These are phyloP conservation scores for Cyprinodon tularosa DNA, from an alignment of 2,113 vertebrate species.

Conservation along the genomic window DNA sequence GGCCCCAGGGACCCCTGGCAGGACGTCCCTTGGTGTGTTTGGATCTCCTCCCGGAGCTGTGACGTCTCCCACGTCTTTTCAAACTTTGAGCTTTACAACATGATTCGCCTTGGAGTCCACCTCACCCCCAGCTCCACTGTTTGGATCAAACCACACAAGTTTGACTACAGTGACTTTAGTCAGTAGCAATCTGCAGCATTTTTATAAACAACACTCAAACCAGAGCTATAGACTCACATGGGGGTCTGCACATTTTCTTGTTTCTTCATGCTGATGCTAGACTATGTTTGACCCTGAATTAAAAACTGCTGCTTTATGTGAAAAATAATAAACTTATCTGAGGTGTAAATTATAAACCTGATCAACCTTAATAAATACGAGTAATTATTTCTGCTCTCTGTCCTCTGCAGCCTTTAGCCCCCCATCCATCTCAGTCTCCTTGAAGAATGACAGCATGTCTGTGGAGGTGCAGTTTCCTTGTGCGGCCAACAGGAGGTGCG, in stretches of 20 bases:
- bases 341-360: not conserved
- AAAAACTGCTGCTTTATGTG: not conserved
- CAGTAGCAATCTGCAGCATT: slow-evolving; percentile 25
- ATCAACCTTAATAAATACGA: not conserved
- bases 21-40: slow-evolving; percentile 67
- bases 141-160: slow-evolving; percentile 45
- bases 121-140: slow-evolving; percentile 22
- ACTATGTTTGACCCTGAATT: not conserved
- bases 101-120: slow-evolving; percentile 65
- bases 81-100: slow-evolving; percentile 55
- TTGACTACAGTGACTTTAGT: slow-evolving; percentile 67
- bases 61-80: slow-evolving; percentile 68
- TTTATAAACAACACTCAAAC: not conserved
- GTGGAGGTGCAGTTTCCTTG: slow-evolving; percentile 72
- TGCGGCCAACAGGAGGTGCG: slow-evolving; percentile 63
- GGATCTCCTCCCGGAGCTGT: slow-evolving; percentile 60
- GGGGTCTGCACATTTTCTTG: not conserved
- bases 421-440: slow-evolving; percentile 61
- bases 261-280: not conserved
- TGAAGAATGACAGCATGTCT: slow-evolving; percentile 42
- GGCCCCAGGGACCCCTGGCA: slow-evolving; percentile 63
- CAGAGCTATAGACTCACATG: not conserved
- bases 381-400: not conserved
- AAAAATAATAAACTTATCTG: not conserved
- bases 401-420: slow-evolving; percentile 61